These are phyloP conservation scores for Sakesphorus luctuosus DNA, from an alignment of 2,113 vertebrate species.

Conservation along the genomic window DNA sequence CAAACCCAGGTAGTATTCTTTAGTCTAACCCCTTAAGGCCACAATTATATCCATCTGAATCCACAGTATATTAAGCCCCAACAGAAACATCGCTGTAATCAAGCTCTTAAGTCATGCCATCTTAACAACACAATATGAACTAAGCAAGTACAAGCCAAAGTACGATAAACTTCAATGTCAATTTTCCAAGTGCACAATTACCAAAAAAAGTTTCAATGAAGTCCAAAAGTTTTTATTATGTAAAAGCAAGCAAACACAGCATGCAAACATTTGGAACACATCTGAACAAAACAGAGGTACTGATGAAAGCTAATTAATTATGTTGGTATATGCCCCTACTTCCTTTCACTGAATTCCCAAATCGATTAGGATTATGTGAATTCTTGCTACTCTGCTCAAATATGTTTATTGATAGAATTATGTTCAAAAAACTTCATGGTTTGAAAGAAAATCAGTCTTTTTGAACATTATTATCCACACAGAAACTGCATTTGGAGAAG, in stretches of 20 bases:
- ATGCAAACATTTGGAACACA: neutral
- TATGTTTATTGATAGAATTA: neutral
- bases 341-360: neutral
- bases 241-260: neutral
- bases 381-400: neutral
- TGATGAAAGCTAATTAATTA: neutral
- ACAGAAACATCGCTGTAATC: neutral
- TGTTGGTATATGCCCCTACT: neutral
- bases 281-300: neutral
- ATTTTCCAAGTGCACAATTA: conserved; percentile 10
- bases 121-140: neutral
- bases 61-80: neutral
- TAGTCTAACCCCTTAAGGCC: neutral
- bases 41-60: neutral
- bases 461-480: conserved; percentile 61
- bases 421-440: neutral
- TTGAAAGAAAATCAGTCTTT: conserved; percentile 51
- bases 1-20: neutral
- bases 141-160: neutral
- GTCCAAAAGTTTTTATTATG: neutral
- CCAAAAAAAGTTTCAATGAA: conserved; percentile 11
- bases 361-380: neutral
- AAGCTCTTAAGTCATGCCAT: neutral
- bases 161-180: neutral
- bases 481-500: conserved; percentile 66